Evolutionary conservation across 2,797 vertebrate species (phyloP).

Genomic region (Acomys russatus): DNA sequence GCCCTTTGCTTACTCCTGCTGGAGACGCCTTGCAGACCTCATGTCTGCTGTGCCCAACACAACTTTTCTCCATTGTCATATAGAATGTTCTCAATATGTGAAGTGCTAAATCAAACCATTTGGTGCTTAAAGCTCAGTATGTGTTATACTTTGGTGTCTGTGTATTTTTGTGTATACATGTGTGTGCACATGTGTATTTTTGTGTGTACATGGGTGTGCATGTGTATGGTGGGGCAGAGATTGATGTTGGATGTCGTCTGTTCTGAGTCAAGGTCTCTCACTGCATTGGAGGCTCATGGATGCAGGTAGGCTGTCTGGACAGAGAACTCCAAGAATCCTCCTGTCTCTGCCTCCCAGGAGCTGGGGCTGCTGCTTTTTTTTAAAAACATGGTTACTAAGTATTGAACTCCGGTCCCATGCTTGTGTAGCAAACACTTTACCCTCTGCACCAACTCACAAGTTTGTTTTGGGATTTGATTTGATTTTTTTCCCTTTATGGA

Average conservation of each 20-base stretch:
- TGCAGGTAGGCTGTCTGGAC: background rate
- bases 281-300: background rate
- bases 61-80: fast-evolving
- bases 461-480: background rate
- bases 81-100: background rate
- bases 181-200: background rate
- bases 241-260: too few relatives aligned
- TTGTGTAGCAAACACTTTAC: background rate
- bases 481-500: background rate
- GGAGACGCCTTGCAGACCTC: background rate
- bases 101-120: background rate
- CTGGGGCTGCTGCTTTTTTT: background rate
- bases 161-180: background rate
- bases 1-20: background rate
- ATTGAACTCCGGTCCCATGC: background rate
- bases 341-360: background rate
- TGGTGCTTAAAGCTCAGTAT: background rate
- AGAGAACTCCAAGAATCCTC: background rate
- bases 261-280: background rate
- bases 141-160: background rate
- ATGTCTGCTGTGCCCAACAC: background rate
- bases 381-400: background rate
- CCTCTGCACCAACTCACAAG: background rate
- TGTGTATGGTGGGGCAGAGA: background rate
- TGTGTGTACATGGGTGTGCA: background rate